phyloP scores from a whole-genome alignment of 2,113 vertebrate genomes.

The Calonectris borealis region DNA sequence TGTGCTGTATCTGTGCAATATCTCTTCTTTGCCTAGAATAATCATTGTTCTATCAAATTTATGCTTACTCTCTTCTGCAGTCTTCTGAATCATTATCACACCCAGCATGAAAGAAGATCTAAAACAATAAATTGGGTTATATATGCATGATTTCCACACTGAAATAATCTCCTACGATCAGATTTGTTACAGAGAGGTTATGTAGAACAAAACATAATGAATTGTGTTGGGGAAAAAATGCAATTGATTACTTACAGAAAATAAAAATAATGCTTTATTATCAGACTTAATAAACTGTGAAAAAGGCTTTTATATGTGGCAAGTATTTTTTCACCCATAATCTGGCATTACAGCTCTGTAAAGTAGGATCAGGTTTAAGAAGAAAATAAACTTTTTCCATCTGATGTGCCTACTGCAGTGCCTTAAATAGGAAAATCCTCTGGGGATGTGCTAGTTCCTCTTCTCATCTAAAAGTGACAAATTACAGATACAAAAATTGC shows the following conservation, averaged over 20 bases:
- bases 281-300: neutral
- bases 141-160: neutral
- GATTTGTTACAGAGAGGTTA: neutral
- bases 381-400: neutral
- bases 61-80: neutral
- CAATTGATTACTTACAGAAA: neutral
- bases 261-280: neutral
- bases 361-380: neutral
- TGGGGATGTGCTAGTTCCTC: neutral
- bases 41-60: neutral
- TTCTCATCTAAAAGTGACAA: conserved; percentile 18
- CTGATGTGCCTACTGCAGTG: neutral
- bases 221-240: neutral
- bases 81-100: neutral
- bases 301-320: neutral
- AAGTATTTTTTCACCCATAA: neutral
- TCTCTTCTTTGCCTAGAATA: neutral
- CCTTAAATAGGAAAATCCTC: neutral
- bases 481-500: conserved; percentile 13
- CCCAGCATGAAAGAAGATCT: neutral
- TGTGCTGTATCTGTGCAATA: neutral
- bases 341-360: neutral
- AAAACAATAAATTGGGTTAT: neutral
- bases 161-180: neutral
- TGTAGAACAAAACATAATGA: neutral